Evolutionary conservation across 2,888 invertebrate species (phyloP).

Genomic region (Eudasyphora cyanicolor): DNA sequence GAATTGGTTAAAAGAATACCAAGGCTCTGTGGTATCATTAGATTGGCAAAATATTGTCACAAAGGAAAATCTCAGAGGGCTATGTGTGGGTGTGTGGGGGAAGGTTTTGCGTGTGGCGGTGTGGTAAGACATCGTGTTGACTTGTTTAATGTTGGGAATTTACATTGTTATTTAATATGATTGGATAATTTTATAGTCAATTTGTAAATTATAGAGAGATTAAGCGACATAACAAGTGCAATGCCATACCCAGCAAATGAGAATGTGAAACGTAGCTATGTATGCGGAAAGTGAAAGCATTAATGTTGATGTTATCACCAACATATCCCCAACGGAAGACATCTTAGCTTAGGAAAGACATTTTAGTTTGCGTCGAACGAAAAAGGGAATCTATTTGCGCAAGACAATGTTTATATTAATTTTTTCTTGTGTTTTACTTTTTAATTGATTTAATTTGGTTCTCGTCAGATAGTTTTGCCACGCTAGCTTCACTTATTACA

Average conservation of each 20-base stretch:
- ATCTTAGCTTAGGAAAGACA: no score
- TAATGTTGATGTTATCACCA: neutral
- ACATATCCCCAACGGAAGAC: neutral
- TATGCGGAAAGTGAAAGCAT: neutral
- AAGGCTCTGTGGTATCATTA: constrained; percentile 75
- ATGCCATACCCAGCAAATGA: constrained; percentile 29
- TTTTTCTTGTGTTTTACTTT: no score
- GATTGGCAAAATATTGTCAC: constrained; percentile 53
- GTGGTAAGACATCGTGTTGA: constrained; percentile 59
- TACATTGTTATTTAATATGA: constrained; percentile 67
- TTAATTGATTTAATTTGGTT: no score
- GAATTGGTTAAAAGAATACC: constrained; percentile 70
- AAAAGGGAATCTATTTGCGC: no score
- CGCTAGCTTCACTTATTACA: no score
- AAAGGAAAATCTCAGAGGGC: neutral
- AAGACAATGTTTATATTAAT: no score
- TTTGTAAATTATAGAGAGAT: constrained; percentile 62
- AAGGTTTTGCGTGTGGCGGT: neutral
- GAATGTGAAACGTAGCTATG: neutral
- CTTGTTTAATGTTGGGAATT: constrained; percentile 58
- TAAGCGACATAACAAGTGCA: constrained; percentile 42
- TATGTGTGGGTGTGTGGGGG: neutral
- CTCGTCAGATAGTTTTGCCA: no score
- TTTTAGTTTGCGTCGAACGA: no score
- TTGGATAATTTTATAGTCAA: constrained; percentile 68